Percentiles rank a stretch among this genome's conserved stretches.
Conservation (phyloP, 1,140 invertebrate genomes). For the Cyclargus thomasi region DNA sequence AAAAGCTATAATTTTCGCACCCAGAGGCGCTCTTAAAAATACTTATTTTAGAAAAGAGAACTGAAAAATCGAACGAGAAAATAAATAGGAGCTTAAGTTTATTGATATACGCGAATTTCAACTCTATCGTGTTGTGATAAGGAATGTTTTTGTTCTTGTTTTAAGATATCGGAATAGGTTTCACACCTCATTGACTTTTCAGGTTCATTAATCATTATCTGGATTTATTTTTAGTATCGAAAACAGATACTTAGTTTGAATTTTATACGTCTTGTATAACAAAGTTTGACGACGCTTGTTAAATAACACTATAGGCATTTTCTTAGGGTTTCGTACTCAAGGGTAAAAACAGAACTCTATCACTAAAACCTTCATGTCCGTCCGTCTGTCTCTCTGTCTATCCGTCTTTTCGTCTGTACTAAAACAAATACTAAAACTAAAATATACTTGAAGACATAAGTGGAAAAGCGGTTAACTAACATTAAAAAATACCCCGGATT, state of each 20-base stretch:
- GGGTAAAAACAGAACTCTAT: no score
- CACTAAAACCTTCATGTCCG: no score
- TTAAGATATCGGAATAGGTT: background rate
- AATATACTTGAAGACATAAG: no score
- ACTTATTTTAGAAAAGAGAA: background rate
- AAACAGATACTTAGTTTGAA: background rate
- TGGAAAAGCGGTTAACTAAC: no score
- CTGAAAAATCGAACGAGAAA: background rate
- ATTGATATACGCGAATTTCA: background rate
- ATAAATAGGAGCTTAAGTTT: background rate
- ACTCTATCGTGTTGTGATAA: background rate
- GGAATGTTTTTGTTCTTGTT: background rate
- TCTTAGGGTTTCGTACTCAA: no score
- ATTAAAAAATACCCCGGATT: no score
- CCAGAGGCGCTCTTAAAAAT: conserved; percentile 12
- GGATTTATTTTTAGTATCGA: conserved; percentile 1
- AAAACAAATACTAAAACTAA: no score
- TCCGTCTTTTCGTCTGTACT: no score
- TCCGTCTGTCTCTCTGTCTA: no score
- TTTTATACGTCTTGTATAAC: background rate
- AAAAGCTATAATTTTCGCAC: conserved; percentile 12
- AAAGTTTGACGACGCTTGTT: background rate
- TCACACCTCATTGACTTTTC: conserved; percentile 1
- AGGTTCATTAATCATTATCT: conserved; percentile 9
- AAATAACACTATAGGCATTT: background rate